A percentile compares a stretch with the other conserved stretches of the same genome.
These are phyloP conservation scores for Drosophila chauvacae DNA, from an alignment of 1,140 invertebrate genomes.

Conservation along the genomic window DNA sequence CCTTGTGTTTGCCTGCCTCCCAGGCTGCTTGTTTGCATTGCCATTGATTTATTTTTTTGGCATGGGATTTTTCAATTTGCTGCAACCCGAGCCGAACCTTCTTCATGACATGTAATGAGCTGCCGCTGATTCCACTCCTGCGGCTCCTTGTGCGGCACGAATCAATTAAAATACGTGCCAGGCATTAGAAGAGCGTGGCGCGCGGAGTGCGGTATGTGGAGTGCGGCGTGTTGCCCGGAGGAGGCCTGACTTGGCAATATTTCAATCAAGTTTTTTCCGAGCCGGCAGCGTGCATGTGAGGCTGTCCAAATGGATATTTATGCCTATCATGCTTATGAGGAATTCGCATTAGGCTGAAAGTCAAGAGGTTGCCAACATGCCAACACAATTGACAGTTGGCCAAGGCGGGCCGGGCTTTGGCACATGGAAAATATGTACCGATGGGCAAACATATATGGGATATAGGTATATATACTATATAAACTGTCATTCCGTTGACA, in stretches of 20 bases:
- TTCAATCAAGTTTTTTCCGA: conserved; percentile 56
- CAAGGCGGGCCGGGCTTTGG: conserved; percentile 45
- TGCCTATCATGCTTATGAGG: conserved; percentile 76
- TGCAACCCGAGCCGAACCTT: conserved; percentile 15
- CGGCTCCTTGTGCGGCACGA: conserved; percentile 63
- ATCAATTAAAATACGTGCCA: conserved; percentile 81
- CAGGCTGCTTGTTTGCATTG: conserved; percentile 70
- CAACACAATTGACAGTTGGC: conserved; percentile 81
- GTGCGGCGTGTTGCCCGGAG: background rate
- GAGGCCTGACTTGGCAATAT: conserved; percentile 64
- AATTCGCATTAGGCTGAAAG: conserved; percentile 76
- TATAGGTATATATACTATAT: conserved; percentile 61
- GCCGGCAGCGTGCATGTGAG: background rate
- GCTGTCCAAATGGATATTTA: conserved; percentile 57
- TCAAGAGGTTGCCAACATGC: conserved; percentile 82
- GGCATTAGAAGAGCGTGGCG: conserved; percentile 62
- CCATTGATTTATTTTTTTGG: conserved; percentile 70
- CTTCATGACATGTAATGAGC: conserved; percentile 70
- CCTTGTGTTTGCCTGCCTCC: conserved; percentile 35
- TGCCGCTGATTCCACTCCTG: conserved; percentile 46
- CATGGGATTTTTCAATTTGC: conserved; percentile 53
- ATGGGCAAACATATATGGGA: conserved; percentile 13
- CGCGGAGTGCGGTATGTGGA: background rate
- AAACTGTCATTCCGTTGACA: conserved; percentile 81
- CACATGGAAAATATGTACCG: conserved; percentile 28